Percentiles rank a stretch among this genome's conserved stretches.
phyloP scores from a whole-genome alignment of 2,888 invertebrate species.

The Crocallis elinguaria region DNA sequence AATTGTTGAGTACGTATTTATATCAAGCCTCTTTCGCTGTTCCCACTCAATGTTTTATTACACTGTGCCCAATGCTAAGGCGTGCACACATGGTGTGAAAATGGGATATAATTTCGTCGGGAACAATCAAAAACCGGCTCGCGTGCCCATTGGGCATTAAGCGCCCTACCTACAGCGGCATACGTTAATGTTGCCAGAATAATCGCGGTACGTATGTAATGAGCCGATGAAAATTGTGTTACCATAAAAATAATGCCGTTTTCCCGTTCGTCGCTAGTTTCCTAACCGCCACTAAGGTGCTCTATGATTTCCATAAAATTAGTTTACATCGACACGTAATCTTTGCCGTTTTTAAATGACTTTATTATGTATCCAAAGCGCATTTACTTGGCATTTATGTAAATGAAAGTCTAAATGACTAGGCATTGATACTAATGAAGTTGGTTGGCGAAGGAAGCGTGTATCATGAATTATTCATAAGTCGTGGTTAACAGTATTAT shows the following conservation, averaged over 20 bases:
- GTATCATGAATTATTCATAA: conserved; percentile 23
- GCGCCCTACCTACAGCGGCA: conserved; percentile 71
- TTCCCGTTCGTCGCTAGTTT: conserved; percentile 66
- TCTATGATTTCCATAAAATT: conserved; percentile 39
- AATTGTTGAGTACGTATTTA: too few relatives aligned
- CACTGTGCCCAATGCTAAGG: conserved; percentile 43
- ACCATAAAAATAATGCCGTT: conserved; percentile 84
- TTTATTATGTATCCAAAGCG: conserved; percentile 33
- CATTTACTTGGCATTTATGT: conserved; percentile 29
- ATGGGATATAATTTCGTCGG: conserved; percentile 82
- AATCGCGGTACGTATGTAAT: conserved; percentile 80
- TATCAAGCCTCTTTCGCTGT: background rate
- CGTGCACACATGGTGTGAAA: conserved; percentile 79
- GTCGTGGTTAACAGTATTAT: conserved; percentile 18
- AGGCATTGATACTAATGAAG: conserved; percentile 29
- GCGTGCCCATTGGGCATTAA: conserved; percentile 82
- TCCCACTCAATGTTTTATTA: conserved; percentile 40
- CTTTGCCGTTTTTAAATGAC: conserved; percentile 35
- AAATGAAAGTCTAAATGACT: conserved; percentile 27
- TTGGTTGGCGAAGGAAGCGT: conserved; percentile 20
- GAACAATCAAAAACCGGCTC: conserved; percentile 81
- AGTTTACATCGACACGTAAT: conserved; percentile 33
- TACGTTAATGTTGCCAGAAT: conserved; percentile 82
- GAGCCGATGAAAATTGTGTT: conserved; percentile 84
- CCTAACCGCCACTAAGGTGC: conserved; percentile 41